Evolutionary conservation across 2,888 invertebrate genomes (phyloP), one percentile per base, ranked within the genome.

Genomic region (Hemaris fuciformis): DNA sequence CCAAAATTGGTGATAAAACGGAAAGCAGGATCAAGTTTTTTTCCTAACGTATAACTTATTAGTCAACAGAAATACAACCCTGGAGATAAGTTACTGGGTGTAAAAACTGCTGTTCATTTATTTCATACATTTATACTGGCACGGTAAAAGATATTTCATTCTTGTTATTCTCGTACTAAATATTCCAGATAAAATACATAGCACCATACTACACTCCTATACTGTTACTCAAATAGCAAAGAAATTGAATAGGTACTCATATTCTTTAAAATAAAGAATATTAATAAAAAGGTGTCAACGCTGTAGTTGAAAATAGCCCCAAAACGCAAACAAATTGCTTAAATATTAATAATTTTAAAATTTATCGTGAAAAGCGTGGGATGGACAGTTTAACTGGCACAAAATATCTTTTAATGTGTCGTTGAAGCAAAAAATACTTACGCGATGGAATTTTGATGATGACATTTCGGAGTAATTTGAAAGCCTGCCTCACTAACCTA

Each of bases 361-460:
- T 41, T 62, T 56, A 34, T 34, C 23, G 59, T 56, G 61, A 64
- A 64, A 62, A 66, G 64, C 68, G 70, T 72, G 66, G 66, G 68
- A 70, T 46, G 67, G 63, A 69, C 59, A 64, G 57, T 63, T 56
- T 64, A 57, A 60, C 46, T 58, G 62, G 61, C 63, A 67, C 43
- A 56, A 62, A 61, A 63, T 64, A 22, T 42, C 63, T 61, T 66
- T 64, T 64, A 62, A 63, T 27, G 46, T 60, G 59, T 60, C 53
- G 56, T 58, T 38, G 42, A 62, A 61, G 53, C 62, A 59, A 61
- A 60, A 43, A 61, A 57, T 25, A 23, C 57, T 38, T 62, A 65
- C 66, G 53, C 61, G 22, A 60, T 61, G 61, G 67, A 65, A 66
- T 69, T 69, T 72, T 67, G 67, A 71, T 70, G 67, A 71, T 70